These are phyloP conservation scores for Spodoptera litura DNA, from an alignment of 1,140 invertebrate species.

Conservation along the genomic window DNA sequence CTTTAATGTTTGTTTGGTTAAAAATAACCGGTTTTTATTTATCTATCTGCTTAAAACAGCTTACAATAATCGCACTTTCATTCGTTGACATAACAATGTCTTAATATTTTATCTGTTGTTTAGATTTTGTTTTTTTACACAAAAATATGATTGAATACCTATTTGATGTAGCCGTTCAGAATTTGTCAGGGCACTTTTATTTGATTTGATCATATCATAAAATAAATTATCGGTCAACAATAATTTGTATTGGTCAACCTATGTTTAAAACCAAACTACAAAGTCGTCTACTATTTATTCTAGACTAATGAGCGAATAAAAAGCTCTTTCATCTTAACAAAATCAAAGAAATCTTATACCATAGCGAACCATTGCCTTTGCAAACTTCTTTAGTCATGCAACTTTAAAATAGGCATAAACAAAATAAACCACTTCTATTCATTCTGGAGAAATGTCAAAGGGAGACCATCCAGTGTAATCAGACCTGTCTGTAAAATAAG, in stretches of 20 bases:
- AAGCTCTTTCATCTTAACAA: conserved; percentile 2
- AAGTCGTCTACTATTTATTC: background rate
- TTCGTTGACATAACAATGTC: no score
- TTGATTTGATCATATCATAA: no score
- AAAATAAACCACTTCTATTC: background rate
- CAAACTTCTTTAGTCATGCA: conserved; percentile 22
- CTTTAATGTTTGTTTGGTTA: no score
- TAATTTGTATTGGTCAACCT: background rate
- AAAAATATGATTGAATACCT: no score
- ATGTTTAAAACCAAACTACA: background rate
- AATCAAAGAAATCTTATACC: background rate
- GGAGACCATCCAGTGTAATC: background rate
- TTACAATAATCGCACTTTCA: no score
- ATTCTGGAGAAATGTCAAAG: conserved; percentile 12
- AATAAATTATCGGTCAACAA: no score
- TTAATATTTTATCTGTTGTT: no score
- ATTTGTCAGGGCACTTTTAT: no score
- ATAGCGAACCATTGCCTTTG: background rate
- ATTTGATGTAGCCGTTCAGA: no score
- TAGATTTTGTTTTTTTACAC: no score
- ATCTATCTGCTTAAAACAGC: no score
- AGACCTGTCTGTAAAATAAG: background rate
- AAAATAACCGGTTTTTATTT: no score
- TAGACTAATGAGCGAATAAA: background rate
- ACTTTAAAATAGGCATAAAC: conserved; percentile 17